Base-by-base conservation (phyloP, 2,888 invertebrate species). In the Philopedon plagiatum region DNA sequence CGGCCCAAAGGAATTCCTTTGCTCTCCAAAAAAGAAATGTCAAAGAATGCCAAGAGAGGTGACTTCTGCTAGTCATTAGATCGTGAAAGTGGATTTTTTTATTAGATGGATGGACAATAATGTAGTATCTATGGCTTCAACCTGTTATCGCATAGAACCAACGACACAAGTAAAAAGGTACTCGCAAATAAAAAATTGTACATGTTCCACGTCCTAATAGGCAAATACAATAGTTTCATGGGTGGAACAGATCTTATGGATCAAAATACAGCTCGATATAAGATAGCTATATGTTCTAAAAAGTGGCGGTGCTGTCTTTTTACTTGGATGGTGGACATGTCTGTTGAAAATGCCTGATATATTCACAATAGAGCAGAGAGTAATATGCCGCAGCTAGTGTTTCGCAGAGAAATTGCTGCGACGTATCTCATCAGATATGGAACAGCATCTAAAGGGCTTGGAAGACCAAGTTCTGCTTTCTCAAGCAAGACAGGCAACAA, bases 1-100 rank as follows among this genome's bases (percentile, higher is more conserved):
- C 67, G 73, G 13, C 63, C 67, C n/a, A 70, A 66, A 62, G 29
- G n/a, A 39, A 67, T 65, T 21, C 62, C 74, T 7, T 46, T 76
- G 19, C 23, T 39, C 18, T 34, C 34, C 34, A 57, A 57, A 26
- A 26, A 26, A 26, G 3, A 41, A 5, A n/a, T n/a, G n/a, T n/a
- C n/a, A n/a, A n/a, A n/a, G n/a, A n/a, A n/a, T n/a, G n/a, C n/a
- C n/a, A n/a, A n/a, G n/a, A n/a, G n/a, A n/a, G n/a, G n/a, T n/a
- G n/a, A n/a, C n/a, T n/a, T n/a, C n/a, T n/a, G n/a, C n/a, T n/a
- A n/a, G n/a, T n/a, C n/a, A n/a, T n/a, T n/a, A n/a, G n/a, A n/a
- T n/a, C n/a, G n/a, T n/a, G n/a, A n/a, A n/a, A n/a, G n/a, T n/a
- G n/a, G n/a, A n/a, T n/a, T n/a, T n/a, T n/a, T n/a, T n/a, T n/a